phyloP scores from a whole-genome alignment of 2,888 invertebrate species.

The Hipparchia semele region DNA sequence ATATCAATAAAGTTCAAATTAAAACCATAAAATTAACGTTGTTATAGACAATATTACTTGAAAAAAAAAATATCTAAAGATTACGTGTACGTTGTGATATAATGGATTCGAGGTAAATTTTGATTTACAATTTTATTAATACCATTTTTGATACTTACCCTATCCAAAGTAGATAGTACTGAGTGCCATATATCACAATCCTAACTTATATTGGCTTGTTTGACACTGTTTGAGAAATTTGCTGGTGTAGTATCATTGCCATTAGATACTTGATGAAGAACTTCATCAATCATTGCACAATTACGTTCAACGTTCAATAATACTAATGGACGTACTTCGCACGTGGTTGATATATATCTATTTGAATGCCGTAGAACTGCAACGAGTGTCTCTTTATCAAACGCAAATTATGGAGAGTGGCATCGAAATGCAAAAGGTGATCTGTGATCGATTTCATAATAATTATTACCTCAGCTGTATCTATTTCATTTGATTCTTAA shows the following conservation, averaged over 20 bases:
- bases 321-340: slow-evolving; percentile 31
- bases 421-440: not conserved
- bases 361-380: slow-evolving; percentile 24
- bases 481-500: not conserved
- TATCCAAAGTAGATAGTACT: slow-evolving; percentile 37
- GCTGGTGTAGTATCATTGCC: slow-evolving; percentile 37
- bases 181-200: slow-evolving; percentile 40
- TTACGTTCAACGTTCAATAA: slow-evolving; percentile 25
- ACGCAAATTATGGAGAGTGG: slow-evolving; percentile 14
- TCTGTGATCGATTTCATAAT: slow-evolving; percentile 7
- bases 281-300: slow-evolving; percentile 35
- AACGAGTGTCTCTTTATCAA: slow-evolving; percentile 13
- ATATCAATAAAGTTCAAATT: not conserved
- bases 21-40: not conserved
- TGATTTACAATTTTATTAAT: slow-evolving; percentile 23
- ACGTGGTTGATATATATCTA: slow-evolving; percentile 17
- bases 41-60: not conserved
- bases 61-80: slow-evolving; percentile 7
- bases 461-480: not conserved
- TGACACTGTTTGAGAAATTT: slow-evolving; percentile 37
- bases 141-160: slow-evolving; percentile 31
- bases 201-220: slow-evolving; percentile 37
- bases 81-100: slow-evolving; percentile 37
- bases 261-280: slow-evolving; percentile 31
- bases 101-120: slow-evolving; percentile 35